These are phyloP conservation scores for Patella vulgata DNA, from an alignment of 1,140 invertebrate genomes.

Conservation along the genomic window DNA sequence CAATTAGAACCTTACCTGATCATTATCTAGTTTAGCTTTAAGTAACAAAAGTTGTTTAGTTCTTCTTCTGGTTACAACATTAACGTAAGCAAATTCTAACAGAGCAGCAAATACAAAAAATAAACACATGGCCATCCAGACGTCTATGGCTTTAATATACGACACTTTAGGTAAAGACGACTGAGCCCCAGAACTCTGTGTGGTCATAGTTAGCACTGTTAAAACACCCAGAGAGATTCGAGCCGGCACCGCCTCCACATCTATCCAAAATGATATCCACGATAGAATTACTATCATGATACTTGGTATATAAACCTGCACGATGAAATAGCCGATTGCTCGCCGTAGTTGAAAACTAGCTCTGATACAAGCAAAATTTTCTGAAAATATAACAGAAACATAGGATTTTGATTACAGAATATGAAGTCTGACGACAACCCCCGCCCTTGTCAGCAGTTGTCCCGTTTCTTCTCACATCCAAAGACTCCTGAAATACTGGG, in stretches of 20 bases:
- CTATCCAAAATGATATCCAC: constrained; percentile 79
- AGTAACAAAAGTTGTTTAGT: too few relatives aligned
- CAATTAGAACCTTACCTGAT: too few relatives aligned
- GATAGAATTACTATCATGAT: constrained; percentile 32
- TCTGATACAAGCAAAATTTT: constrained; percentile 26
- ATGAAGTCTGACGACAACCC: too few relatives aligned
- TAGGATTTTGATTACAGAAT: background rate
- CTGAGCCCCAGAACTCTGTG: constrained; percentile 27
- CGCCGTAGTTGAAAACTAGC: constrained; percentile 24
- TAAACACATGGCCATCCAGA: constrained; percentile 91
- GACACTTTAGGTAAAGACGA: constrained; percentile 67
- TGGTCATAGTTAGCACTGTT: constrained; percentile 35
- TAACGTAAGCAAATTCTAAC: constrained; percentile 84
- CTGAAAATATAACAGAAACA: constrained; percentile 7
- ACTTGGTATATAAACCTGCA: constrained; percentile 30
- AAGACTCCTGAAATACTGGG: too few relatives aligned
- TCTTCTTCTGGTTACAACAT: constrained; percentile 37
- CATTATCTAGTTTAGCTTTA: too few relatives aligned
- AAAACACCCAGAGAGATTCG: constrained; percentile 69
- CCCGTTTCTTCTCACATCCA: too few relatives aligned
- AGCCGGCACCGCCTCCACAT: constrained; percentile 64
- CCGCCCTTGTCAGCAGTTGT: too few relatives aligned
- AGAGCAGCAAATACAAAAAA: constrained; percentile 86
- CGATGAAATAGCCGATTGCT: constrained; percentile 23
- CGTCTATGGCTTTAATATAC: constrained; percentile 81